Percentiles rank a stretch among this genome's conserved stretches.
These are phyloP conservation scores for Tursiops truncatus DNA, from an alignment of 2,113 vertebrate genomes.

Conservation along the genomic window DNA sequence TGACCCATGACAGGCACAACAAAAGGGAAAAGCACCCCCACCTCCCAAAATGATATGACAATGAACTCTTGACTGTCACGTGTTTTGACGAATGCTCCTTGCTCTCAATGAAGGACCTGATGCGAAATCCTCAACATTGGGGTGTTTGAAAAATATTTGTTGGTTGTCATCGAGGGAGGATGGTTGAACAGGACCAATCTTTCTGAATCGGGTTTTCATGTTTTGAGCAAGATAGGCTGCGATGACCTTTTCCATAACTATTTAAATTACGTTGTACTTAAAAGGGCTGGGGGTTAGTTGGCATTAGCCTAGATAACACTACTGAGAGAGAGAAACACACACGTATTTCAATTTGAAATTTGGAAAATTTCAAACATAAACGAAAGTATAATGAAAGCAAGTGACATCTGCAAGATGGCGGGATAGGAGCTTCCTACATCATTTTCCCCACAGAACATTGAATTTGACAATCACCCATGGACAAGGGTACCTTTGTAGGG, in stretches of 20 bases:
- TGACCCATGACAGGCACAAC: neutral
- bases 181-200: neutral
- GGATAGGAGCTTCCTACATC: neutral
- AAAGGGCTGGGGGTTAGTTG: neutral
- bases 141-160: neutral
- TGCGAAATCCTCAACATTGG: neutral
- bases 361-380: neutral
- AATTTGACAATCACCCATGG: neutral
- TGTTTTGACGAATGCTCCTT: neutral
- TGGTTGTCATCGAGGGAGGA: neutral
- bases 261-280: neutral
- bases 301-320: neutral
- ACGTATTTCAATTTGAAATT: too few species aligned
- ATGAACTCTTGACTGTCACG: neutral
- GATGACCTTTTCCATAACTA: neutral
- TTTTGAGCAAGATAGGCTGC: neutral
- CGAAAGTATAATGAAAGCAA: neutral
- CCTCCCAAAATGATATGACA: neutral
- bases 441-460: too few species aligned
- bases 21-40: neutral
- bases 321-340: neutral
- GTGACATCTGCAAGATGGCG: neutral
- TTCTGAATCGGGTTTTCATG: neutral
- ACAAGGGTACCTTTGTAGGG: neutral
- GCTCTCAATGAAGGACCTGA: neutral